These are phyloP conservation scores for Cyanoderma ruficeps DNA, from an alignment of 2,113 vertebrate species.

Conservation along the genomic window DNA sequence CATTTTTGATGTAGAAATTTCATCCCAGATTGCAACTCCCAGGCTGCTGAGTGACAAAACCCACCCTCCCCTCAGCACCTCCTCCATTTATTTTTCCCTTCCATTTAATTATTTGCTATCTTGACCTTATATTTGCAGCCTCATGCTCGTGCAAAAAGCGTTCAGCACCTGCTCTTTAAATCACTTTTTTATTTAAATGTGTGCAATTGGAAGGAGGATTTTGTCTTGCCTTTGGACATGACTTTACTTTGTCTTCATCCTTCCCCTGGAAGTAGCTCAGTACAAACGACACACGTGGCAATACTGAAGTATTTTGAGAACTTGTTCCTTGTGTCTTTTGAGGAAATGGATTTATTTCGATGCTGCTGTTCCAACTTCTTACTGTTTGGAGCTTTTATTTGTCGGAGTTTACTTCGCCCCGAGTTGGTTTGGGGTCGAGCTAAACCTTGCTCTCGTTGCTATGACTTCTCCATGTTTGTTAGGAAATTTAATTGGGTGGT, in stretches of 20 bases:
- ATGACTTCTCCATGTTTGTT: constrained; percentile 8
- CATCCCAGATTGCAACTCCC: not conserved
- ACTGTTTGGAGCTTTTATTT: constrained; percentile 64
- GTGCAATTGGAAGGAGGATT: constrained; percentile 15
- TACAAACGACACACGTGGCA: constrained; percentile 71
- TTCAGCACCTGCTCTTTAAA: not conserved
- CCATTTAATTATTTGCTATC: not conserved
- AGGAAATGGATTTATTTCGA: constrained; percentile 52
- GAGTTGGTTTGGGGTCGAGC: constrained; percentile 38
- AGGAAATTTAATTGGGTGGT: not conserved
- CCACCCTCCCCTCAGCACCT: not conserved
- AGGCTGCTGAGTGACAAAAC: not conserved
- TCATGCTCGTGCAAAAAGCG: not conserved
- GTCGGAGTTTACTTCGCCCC: constrained; percentile 22
- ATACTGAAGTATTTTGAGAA: constrained; percentile 73
- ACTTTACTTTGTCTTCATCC: constrained; percentile 2
- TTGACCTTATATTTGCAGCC: not conserved
- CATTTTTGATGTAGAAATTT: not conserved
- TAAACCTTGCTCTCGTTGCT: constrained; percentile 33
- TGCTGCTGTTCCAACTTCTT: constrained; percentile 80
- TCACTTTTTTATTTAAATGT: not conserved
- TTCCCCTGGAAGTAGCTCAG: constrained; percentile 62
- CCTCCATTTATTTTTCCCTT: not conserved
- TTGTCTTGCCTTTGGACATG: not conserved
- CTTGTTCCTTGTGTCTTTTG: constrained; percentile 77